Conservation (phyloP, 2,888 invertebrate genomes). For the Folsomia candida region DNA sequence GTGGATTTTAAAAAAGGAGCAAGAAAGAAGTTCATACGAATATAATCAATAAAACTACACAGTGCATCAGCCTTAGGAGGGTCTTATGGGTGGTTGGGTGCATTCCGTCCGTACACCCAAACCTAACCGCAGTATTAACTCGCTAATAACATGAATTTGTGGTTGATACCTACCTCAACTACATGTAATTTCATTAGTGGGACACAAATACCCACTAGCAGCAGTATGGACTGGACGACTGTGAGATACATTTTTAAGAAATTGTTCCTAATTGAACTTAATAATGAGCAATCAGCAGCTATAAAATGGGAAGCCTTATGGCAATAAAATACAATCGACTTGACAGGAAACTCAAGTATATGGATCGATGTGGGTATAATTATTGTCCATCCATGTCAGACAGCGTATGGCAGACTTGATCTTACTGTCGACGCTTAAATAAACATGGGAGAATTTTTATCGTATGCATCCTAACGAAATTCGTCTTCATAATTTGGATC, state of each 20-base stretch:
- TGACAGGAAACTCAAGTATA: constrained; percentile 3
- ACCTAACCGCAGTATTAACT: background rate
- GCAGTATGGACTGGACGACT: background rate
- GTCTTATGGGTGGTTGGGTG: background rate
- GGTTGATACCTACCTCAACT: constrained; percentile 5
- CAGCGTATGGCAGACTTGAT: no score
- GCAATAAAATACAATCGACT: constrained; percentile 1
- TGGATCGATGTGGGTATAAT: no score
- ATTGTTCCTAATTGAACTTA: background rate
- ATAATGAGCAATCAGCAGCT: background rate
- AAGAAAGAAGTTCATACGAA: no score
- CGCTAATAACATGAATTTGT: constrained; percentile 6
- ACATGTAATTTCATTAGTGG: constrained; percentile 1
- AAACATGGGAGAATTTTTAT: no score
- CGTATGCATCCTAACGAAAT: no score
- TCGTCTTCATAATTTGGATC: no score
- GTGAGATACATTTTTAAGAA: background rate
- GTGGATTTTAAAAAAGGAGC: no score
- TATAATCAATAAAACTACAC: no score
- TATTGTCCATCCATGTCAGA: no score
- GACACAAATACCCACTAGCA: background rate
- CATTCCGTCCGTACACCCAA: background rate
- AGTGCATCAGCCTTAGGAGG: no score
- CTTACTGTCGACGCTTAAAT: no score
- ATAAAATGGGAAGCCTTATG: background rate